Evolutionary conservation across 1,140 invertebrate genomes (phyloP).

Genomic region (Zaprionus taronus): DNA sequence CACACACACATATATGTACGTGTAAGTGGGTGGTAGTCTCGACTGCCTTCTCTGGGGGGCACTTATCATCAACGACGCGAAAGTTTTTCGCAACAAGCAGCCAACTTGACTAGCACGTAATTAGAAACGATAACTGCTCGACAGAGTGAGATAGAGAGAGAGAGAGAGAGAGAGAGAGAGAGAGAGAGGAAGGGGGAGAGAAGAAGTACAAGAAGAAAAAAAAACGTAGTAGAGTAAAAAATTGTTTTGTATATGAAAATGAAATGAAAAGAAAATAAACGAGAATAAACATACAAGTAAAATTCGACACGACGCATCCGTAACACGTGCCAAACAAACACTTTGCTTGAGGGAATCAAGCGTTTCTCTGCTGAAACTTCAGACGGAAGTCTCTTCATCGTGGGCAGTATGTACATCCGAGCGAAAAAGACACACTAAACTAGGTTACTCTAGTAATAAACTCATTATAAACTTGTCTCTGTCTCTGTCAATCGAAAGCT

Average conservation of each 20-base stretch:
- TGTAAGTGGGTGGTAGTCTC: constrained; percentile 27
- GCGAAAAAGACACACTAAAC: not conserved
- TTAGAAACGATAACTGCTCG: constrained; percentile 42
- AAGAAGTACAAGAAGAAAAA: not conserved
- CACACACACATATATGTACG: not conserved
- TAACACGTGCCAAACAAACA: constrained; percentile 38
- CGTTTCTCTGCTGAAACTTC: constrained; percentile 14
- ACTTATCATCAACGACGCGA: constrained; percentile 32
- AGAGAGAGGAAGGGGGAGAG: too few species aligned
- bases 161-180: not conserved
- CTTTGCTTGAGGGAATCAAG: not conserved
- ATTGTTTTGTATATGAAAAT: not conserved
- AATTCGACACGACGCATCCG: constrained; percentile 22
- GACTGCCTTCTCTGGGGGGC: constrained; percentile 12
- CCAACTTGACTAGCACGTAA: constrained; percentile 40
- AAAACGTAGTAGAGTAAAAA: constrained; percentile 6
- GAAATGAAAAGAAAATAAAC: constrained; percentile 4
- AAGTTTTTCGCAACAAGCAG: constrained; percentile 37
- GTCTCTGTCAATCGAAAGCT: not conserved
- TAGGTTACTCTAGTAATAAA: not conserved
- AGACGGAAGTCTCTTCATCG: not conserved
- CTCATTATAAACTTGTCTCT: not conserved
- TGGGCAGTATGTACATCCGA: not conserved
- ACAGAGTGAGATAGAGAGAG: not conserved
- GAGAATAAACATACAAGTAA: constrained; percentile 4